Base-by-base conservation (phyloP, 2,113 vertebrate genomes). In the Cyprinus carpio region DNA sequence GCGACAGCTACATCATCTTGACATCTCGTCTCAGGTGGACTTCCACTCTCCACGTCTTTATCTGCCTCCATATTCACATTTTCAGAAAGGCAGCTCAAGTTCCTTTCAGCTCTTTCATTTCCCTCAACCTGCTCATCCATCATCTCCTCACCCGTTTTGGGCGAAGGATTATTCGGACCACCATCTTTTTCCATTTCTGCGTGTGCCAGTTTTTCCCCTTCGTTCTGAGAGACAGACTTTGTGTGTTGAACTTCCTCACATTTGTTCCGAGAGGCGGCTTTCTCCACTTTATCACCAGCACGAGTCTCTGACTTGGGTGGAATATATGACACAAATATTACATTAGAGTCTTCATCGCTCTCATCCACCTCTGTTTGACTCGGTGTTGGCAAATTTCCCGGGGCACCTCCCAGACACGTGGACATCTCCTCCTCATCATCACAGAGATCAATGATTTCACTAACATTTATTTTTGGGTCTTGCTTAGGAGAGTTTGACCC, bases 281-380 rank as follows among this genome's bases (percentile, higher is more conserved):
- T 37, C 54, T 58, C 34, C 1, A 25, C 75, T 13, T 85, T 84
- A 13, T 64, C 27, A 46, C 29, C 18, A 58, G 18, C 18, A 58
- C 0, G 20, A 58, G 6, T 58, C 54, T 58, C 51, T 3, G 90
- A 40, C 78, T 89, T 92, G 49, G 93, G 94, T 78, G 93, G 93
- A 86, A 90, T 92, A 54, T 94, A 95, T 0, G 93, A 94, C n/a
- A 94, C 93, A 87, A 95, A 95, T 75, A 94, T 93, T 1, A 94
- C 94, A 29, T 92, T 93, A 9, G 90, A 89, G 62, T 95, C 93
- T 81, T 94, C 94, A 13, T 93, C 89, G 2, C 87, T 89, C 54
- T 89, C 86, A 27, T 91, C 86, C 27, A 83, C 85, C 18, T 84
- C 86, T 29, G 77, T 27, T 51, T 74, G 90, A n/a, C 7, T 82